A percentile compares a stretch with the other conserved stretches of the same genome.
Conservation (phyloP, 35 echinoderm and acorn worm genomes). For the Patiria miniata region DNA sequence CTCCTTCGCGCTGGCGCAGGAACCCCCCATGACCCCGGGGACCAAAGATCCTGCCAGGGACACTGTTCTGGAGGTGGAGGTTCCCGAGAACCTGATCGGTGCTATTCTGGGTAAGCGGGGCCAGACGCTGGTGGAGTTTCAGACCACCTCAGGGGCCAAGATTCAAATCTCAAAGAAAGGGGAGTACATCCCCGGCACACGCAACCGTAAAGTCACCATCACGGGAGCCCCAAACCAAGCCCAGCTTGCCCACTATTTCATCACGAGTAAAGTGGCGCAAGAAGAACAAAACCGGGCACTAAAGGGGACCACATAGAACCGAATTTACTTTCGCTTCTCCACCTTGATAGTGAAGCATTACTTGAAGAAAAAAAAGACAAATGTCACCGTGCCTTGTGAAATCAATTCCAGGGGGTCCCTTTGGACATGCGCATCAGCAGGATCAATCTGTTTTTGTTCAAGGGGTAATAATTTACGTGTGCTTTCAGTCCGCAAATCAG, state of each 20-base stretch:
- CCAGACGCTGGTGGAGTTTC: slow-evolving; percentile 97
- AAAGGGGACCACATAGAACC: slow-evolving; percentile 92
- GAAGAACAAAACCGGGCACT: slow-evolving; percentile 98
- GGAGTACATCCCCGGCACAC: slow-evolving; percentile 96
- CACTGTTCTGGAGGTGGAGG: slow-evolving; percentile 82
- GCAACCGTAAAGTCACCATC: slow-evolving; percentile 97
- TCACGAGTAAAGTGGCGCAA: slow-evolving; percentile 87
- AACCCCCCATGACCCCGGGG: slow-evolving; percentile 47
- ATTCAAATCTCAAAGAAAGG: slow-evolving; percentile 99
- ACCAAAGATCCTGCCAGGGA: slow-evolving; percentile 79
- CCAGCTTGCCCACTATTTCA: slow-evolving; percentile 93
- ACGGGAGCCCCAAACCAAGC: slow-evolving; percentile 83
- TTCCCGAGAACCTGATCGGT: slow-evolving; percentile 96
- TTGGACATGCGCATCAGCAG: not conserved
- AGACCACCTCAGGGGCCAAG: slow-evolving; percentile 90
- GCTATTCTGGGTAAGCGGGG: slow-evolving; percentile 98
- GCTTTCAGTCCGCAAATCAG: slow-evolving; percentile 41
- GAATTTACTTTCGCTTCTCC: slow-evolving; percentile 24
- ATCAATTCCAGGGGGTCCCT: not conserved
- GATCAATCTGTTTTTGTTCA: slow-evolving; percentile 21
- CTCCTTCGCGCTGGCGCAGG: not conserved
- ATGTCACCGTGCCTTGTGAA: slow-evolving; percentile 21
- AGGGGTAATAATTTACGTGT: slow-evolving; percentile 32
- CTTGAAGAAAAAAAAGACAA: not conserved
- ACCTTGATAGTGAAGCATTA: slow-evolving; percentile 44